These are phyloP conservation scores for Fratercula arctica DNA, from an alignment of 2,797 vertebrate genomes.

Conservation along the genomic window DNA sequence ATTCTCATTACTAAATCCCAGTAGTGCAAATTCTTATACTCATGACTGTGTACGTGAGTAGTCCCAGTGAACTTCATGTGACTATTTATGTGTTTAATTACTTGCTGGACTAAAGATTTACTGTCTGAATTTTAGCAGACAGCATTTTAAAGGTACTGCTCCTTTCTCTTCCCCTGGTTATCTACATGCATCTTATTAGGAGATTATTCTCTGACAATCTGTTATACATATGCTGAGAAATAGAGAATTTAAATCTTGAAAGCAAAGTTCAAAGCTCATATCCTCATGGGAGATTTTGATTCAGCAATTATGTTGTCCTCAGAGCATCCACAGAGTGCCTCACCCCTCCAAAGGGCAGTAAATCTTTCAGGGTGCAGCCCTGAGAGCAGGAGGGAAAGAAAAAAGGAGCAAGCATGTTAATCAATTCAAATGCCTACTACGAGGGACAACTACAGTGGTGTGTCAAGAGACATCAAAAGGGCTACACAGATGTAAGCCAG, in stretches of 20 bases:
- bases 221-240: conserved; percentile 3
- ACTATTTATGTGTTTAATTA: conserved; percentile 56
- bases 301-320: conserved; percentile 20
- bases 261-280: neutral
- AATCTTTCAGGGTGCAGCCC: conserved; percentile 20
- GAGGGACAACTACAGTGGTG: neutral
- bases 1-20: neutral
- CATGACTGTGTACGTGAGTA: neutral
- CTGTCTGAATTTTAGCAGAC: neutral
- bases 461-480: conserved; percentile 47
- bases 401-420: conserved; percentile 11
- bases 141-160: neutral
- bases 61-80: neutral
- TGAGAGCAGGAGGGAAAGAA: neutral
- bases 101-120: conserved; percentile 32
- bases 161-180: neutral
- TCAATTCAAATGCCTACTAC: conserved; percentile 12
- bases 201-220: conserved; percentile 29
- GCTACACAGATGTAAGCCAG: conserved; percentile 30
- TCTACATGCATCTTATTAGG: conserved; percentile 17
- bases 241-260: conserved; percentile 16
- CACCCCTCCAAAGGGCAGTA: neutral
- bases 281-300: conserved; percentile 29
- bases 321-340: neutral
- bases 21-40: conserved; percentile 3